Evolutionary conservation across 2,888 invertebrate species (phyloP), one percentile per base, ranked within the genome.

Genomic region (Panorpa germanica): DNA sequence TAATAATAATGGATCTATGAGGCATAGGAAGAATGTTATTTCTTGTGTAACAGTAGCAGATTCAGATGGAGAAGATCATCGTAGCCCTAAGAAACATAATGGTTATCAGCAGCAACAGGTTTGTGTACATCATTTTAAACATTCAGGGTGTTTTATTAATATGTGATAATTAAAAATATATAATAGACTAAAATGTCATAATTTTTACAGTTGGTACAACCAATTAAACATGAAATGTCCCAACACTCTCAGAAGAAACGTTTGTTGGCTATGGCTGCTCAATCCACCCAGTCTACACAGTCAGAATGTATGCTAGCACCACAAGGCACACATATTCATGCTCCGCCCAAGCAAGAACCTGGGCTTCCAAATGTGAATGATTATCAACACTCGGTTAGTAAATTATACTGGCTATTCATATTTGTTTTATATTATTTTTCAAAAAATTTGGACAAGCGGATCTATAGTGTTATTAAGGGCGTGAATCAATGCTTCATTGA

Each of bases 171-270:
- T n/a, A n/a, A n/a, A n/a, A n/a, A n/a, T n/a, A n/a, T n/a, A n/a
- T n/a, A n/a, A n/a, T n/a, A n/a, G n/a, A n/a, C n/a, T 28, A 36
- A n/a, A 33, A 37, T 28, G 18, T 28, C 5, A 25, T 30, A 32
- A 24, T 32, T 33, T 34, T 25, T 30, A 11, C 23, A 34, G 9
- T 11, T 9, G n/a, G 26, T 4, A 11, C 12, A 5, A 18, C 16
- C 13, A 6, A 27, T 9, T 25, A 18, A 10, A 15, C 15, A 17
- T 5, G 19, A 23, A 38, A 34, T 36, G 33, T 14, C 68, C 38
- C 72, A 72, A 7, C 77, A 80, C 49, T 80, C 81, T 30, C 85
- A 88, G 56, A 88, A 88, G 66, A 88, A 88, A 52, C 67, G 86
- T 16, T 59, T 88, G 31, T 55, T 88, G 37, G 85, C 85, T 31